Percentiles rank a stretch among this genome's conserved stretches.
Conservation (phyloP, 2,888 invertebrate species). For the Callosobruchus maculatus region DNA sequence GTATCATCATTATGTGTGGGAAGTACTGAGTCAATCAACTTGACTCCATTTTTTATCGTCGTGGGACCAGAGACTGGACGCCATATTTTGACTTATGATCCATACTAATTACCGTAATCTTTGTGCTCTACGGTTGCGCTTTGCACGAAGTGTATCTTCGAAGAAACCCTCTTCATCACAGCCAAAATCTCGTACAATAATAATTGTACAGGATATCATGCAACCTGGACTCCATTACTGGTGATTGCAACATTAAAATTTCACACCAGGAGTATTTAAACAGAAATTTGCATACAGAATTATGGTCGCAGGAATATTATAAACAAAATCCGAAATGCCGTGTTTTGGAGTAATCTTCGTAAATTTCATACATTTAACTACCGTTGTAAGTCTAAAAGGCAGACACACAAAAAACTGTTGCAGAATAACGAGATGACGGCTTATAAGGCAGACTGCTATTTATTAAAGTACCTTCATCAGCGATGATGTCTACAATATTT, state of each 20-base stretch:
- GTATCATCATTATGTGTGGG: no score
- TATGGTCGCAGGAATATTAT: neutral
- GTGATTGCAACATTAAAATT: neutral
- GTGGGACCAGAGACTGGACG: no score
- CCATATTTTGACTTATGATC: no score
- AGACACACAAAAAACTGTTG: no score
- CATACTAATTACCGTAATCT: neutral
- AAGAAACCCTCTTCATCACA: neutral
- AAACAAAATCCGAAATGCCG: neutral
- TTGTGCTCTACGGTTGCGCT: neutral
- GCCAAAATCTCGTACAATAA: neutral
- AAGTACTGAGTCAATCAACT: no score
- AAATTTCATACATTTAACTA: neutral
- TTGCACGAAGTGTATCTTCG: neutral
- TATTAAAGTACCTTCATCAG: no score
- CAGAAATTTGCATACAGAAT: neutral
- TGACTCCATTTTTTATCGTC: no score
- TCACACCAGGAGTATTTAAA: neutral
- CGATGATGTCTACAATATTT: no score
- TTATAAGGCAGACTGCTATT: no score
- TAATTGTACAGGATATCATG: neutral
- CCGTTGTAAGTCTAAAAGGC: no score
- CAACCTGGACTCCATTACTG: neutral
- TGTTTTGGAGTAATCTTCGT: neutral
- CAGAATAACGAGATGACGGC: no score